Conservation (phyloP, 2,113 vertebrate genomes). For the Tylochromis polylepis region DNA sequence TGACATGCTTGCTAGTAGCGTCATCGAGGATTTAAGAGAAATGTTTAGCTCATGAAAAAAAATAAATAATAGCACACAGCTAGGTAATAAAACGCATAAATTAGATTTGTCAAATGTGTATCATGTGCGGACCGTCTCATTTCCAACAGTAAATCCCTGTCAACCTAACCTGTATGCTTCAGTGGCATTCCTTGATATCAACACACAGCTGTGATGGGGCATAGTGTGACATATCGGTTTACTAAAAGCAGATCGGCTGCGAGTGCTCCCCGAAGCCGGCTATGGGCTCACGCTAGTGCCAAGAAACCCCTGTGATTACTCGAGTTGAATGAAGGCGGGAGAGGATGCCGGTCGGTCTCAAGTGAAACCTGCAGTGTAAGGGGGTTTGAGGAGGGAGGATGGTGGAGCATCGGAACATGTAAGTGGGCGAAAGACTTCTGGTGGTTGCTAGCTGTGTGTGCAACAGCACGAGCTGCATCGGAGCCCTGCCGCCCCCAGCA, state of each 20-base stretch:
- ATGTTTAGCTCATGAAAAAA: background rate
- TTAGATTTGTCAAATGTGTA: background rate
- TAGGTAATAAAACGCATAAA: background rate
- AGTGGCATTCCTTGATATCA: slow-evolving; percentile 25
- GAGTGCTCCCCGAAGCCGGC: slow-evolving; percentile 25
- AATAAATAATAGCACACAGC: background rate
- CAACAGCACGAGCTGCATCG: background rate
- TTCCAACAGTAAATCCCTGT: background rate
- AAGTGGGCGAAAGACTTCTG: background rate
- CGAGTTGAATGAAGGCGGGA: background rate
- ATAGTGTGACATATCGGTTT: slow-evolving; percentile 37
- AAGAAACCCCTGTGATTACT: slow-evolving; percentile 17
- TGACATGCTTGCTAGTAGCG: background rate
- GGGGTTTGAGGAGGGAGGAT: background rate
- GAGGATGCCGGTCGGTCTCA: background rate
- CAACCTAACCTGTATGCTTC: background rate
- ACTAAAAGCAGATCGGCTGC: slow-evolving; percentile 36
- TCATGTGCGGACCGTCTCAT: background rate
- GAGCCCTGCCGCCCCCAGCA: background rate
- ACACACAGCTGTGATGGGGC: slow-evolving; percentile 18
- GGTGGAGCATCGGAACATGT: background rate
- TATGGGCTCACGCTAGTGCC: background rate
- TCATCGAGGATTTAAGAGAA: background rate
- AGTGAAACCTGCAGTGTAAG: background rate
- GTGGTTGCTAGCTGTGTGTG: background rate